Evolutionary conservation across 2,888 invertebrate species (phyloP).

Genomic region (Brachyopa scutellaris): DNA sequence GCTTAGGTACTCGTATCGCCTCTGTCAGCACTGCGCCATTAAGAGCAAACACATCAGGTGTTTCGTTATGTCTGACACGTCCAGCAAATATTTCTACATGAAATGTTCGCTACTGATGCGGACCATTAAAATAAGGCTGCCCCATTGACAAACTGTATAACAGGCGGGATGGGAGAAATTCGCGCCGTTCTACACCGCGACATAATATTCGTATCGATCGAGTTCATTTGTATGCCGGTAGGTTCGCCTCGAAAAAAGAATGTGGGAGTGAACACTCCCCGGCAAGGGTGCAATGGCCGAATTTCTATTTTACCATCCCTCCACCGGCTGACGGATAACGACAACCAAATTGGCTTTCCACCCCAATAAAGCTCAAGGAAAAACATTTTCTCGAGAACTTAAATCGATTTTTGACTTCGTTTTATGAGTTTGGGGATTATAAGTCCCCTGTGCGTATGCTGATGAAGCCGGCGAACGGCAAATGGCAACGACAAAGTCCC

Average conservation of each 20-base stretch:
- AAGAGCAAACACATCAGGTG: slow-evolving; percentile 50
- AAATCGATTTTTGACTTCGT: slow-evolving; percentile 68
- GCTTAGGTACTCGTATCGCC: too few relatives aligned
- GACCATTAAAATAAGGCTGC: slow-evolving; percentile 47
- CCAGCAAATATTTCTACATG: slow-evolving; percentile 67
- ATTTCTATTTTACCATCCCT: slow-evolving; percentile 10
- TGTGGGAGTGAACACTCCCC: too few relatives aligned
- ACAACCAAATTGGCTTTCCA: slow-evolving; percentile 58
- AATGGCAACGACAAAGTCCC: slow-evolving; percentile 39
- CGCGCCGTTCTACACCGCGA: slow-evolving; percentile 25
- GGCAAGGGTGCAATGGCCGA: slow-evolving; percentile 57
- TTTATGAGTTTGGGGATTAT: slow-evolving; percentile 51
- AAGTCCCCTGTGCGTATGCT: slow-evolving; percentile 6
- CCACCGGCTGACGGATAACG: slow-evolving; percentile 18
- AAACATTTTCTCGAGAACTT: slow-evolving; percentile 53
- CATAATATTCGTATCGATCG: slow-evolving; percentile 67
- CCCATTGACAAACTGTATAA: slow-evolving; percentile 24
- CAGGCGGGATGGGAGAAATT: slow-evolving; percentile 14
- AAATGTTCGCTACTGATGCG: slow-evolving; percentile 43
- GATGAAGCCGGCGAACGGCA: slow-evolving; percentile 46
- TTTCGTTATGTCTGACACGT: slow-evolving; percentile 71
- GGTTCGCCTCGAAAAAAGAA: slow-evolving; percentile 29
- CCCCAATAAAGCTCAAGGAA: slow-evolving; percentile 61
- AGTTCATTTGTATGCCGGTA: slow-evolving; percentile 66
- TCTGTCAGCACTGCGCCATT: slow-evolving; percentile 48